A percentile compares a stretch with the other conserved stretches of the same genome.
These are phyloP conservation scores for Drosophila melanosoma DNA, from an alignment of 2,888 invertebrate species.

Conservation along the genomic window DNA sequence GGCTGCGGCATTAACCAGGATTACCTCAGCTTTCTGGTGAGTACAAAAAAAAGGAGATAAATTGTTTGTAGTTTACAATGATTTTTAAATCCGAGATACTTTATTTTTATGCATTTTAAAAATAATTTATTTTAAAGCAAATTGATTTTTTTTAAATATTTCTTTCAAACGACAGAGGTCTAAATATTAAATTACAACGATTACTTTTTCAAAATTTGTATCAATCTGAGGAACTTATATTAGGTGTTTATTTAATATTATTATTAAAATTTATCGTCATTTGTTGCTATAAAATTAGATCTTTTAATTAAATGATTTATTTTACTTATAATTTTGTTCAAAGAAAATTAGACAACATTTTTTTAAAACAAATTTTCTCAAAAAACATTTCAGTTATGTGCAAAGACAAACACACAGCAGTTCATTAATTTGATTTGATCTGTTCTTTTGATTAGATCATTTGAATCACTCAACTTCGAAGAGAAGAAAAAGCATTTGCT, in stretches of 20 bases:
- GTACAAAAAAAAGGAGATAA: constrained; percentile 36
- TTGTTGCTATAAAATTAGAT: neutral
- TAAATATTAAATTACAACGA: neutral
- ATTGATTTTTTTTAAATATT: neutral
- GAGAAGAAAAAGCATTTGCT: neutral
- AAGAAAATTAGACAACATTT: too few relatives aligned
- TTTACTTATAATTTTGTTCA: neutral
- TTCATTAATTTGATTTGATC: neutral
- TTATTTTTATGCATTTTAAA: neutral
- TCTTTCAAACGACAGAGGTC: neutral
- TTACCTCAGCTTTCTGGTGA: constrained; percentile 76
- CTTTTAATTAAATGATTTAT: neutral
- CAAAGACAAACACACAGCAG: neutral
- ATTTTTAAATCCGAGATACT: neutral
- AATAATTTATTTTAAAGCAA: neutral
- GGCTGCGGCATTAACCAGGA: constrained; percentile 62
- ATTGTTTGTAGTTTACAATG: neutral
- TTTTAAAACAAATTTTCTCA: too few relatives aligned
- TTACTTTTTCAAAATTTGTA: neutral
- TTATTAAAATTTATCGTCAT: neutral
- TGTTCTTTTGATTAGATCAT: neutral
- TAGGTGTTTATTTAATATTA: neutral
- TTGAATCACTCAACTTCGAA: neutral
- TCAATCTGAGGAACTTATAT: neutral
- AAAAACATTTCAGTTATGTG: neutral